Base-by-base conservation (phyloP, 2,113 vertebrate species). In the Hypanus sabinus region DNA sequence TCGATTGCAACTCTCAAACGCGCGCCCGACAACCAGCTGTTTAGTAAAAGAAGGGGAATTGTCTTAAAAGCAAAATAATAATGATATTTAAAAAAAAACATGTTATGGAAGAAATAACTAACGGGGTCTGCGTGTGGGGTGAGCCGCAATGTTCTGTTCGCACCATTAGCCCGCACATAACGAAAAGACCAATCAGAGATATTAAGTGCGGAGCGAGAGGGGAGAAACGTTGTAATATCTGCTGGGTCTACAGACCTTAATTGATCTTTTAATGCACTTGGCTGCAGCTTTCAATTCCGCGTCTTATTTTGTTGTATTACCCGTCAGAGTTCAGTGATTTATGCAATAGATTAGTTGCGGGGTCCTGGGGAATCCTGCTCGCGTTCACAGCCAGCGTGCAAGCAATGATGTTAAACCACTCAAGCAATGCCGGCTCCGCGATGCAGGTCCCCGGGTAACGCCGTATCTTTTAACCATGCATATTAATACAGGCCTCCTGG, bases 391-490 rank as follows among this genome's bases (percentile, higher is more conserved):
- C 96, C 94, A 96, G 96, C 96, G 96, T 12, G 94, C 95, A 97
- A 96, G 96, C 96, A 97, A 97, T 97, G 97, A 97, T 97, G 97
- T 97, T 96, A 97, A 97, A 97, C 95, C 96, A 96, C 96, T 96
- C 95, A 95, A 96, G 96, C 97, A 95, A 95, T 77, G 79, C 96
- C 96, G 79, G 95, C 95, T 94, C 94, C 95, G 22, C 96, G 95
- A 96, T 97, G 96, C 96, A 96, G 96, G 27, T 95, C 95, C 96
- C 96, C 90, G 96, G 96, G 96, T 97, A 97, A 97, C 97, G 97
- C 96, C 96, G 96, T 97, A 96, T 95, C 46, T 65, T 65, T 65
- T 68, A 90, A 96, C 95, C 95, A 68, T 95, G 95, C 92, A 95
- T 94, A 94, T 96, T 96, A 96, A 96, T 97, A 96, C 96, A 95